phyloP scores from a whole-genome alignment of 2,888 invertebrate genomes.

The Halocaridina rubra region DNA sequence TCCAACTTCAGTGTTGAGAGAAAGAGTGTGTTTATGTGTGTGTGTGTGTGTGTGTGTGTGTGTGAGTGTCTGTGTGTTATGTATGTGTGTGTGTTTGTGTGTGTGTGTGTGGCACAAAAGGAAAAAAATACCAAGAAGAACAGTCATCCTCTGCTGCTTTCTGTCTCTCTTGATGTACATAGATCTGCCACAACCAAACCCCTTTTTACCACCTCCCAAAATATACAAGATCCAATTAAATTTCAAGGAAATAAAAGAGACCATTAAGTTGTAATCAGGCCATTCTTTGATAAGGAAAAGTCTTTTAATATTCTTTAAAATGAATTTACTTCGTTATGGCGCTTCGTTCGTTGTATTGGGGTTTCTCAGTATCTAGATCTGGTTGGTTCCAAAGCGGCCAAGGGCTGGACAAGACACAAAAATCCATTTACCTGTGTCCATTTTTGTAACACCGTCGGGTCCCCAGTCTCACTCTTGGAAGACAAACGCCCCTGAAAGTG shows the following conservation, averaged over 20 bases:
- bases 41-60: conserved; percentile 19
- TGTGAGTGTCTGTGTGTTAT: background rate
- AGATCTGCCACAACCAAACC: background rate
- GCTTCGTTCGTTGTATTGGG: background rate
- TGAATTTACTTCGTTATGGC: too few species aligned
- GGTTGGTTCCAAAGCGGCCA: conserved; percentile 35
- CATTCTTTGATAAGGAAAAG: background rate
- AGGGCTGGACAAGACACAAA: conserved; percentile 53
- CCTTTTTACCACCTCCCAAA: too few species aligned
- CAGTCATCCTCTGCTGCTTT: background rate
- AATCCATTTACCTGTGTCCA: conserved; percentile 52
- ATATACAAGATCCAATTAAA: too few species aligned
- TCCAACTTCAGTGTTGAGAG: background rate
- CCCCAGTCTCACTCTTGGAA: conserved; percentile 35
- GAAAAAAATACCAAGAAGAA: background rate
- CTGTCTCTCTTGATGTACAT: background rate
- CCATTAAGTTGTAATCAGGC: background rate
- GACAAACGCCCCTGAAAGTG: conserved; percentile 45
- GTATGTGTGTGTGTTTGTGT: background rate
- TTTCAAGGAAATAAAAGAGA: background rate
- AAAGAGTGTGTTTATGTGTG: background rate
- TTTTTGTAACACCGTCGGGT: conserved; percentile 45
- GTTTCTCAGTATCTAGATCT: background rate
- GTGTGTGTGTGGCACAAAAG: background rate
- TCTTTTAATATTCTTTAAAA: background rate